Evolutionary conservation across 2,113 vertebrate genomes (phyloP), one percentile per base, ranked within the genome.

Genomic region (Pampusana beccarii): DNA sequence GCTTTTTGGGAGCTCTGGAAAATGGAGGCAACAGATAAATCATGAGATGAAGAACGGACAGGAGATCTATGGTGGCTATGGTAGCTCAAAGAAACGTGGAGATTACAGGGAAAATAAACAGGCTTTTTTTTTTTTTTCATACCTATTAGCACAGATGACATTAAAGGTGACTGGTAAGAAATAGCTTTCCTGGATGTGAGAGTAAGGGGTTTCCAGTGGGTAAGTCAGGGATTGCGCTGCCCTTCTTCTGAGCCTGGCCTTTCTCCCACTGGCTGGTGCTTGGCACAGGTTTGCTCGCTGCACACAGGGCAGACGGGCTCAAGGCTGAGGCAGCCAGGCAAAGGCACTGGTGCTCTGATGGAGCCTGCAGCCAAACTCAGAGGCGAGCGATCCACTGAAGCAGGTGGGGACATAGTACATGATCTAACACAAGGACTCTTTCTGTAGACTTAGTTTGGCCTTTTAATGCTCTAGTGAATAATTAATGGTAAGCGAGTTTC

Each of bases 261-360:
- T 61, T 56, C 50, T 24, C 17, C 16, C 2, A 0, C 14, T 31
- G 42, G 38, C 64, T 77, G 57, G 15, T 80, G 48, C 20, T 26
- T 51, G 14, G 10, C 36, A 26, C 16, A 9, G 38, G 6, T 34
- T 38, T 65, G 12, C 13, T 62, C 42, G 1, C 23, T 58, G 66
- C 50, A 57, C 53, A 20, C 29, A 19, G 0, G 0, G 42, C 36
- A 74, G 38, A 10, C 1, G 2, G 14, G 50, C 62, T 31, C 20
- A 51, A 29, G 33, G 79, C 53, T 72, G 62, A 16, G 1, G 1
- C 33, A 65, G 66, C 36, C 60, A 48, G 19, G 34, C 29, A 34
- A 72, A 64, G 13, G 24, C 2, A 2, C 29, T 48, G 24, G 18
- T 60, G 23, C 38, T 75, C 57, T 80, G 62, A n/a, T 25, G 34